Conservation (phyloP, 2,113 vertebrate species). For the Alexandromys fortis region DNA sequence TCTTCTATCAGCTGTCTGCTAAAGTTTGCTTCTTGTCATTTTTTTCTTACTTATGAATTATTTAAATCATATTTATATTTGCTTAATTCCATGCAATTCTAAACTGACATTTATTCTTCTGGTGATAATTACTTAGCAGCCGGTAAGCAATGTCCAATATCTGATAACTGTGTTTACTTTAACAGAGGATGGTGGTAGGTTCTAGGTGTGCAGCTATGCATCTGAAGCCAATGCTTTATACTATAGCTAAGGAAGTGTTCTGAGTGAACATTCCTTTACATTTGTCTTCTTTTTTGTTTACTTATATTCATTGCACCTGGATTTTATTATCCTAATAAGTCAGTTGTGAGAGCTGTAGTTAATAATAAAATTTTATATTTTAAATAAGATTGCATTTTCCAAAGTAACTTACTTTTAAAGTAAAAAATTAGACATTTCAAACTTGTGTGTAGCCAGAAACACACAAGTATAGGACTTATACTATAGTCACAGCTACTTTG, state of each 20-base stretch:
- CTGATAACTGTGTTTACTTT: slow-evolving; percentile 71
- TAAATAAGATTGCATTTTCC: slow-evolving; percentile 54
- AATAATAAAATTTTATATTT: slow-evolving; percentile 54
- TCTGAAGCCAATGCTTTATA: slow-evolving; percentile 56
- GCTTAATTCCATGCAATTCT: slow-evolving; percentile 73
- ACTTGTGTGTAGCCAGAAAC: neutral
- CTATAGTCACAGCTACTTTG: neutral
- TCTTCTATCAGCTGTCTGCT: slow-evolving; percentile 60
- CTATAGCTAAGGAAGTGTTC: slow-evolving; percentile 24
- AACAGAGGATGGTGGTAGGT: slow-evolving; percentile 71
- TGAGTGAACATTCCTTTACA: slow-evolving; percentile 42
- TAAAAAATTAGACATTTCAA: neutral
- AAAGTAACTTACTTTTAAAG: slow-evolving; percentile 66
- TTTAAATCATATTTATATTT: slow-evolving; percentile 58
- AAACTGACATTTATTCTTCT: slow-evolving; percentile 81
- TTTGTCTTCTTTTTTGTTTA: slow-evolving; percentile 71
- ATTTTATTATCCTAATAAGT: slow-evolving; percentile 71
- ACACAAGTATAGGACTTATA: neutral
- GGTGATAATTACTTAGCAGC: slow-evolving; percentile 78
- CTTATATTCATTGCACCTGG: slow-evolving; percentile 71
- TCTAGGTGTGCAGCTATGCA: slow-evolving; percentile 73
- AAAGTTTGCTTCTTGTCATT: slow-evolving; percentile 78
- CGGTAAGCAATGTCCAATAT: slow-evolving; percentile 78
- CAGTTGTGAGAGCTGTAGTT: slow-evolving; percentile 70
- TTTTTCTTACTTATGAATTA: slow-evolving; percentile 60